These are phyloP conservation scores for Orthosia cruda DNA, from an alignment of 2,888 invertebrate genomes.

Conservation along the genomic window DNA sequence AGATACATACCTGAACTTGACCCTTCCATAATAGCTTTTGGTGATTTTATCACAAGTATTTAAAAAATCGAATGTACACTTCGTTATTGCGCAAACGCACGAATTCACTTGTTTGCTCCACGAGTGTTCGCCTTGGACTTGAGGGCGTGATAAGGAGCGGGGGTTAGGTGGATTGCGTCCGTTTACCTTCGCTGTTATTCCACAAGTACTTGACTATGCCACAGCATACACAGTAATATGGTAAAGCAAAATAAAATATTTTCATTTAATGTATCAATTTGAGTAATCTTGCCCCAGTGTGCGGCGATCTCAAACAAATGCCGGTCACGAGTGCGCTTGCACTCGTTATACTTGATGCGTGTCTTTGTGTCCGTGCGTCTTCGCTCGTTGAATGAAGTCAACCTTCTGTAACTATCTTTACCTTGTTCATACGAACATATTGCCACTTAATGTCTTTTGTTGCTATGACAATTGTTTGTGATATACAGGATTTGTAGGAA, in stretches of 20 bases:
- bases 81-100: too few species aligned
- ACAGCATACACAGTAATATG: not conserved
- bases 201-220: not conserved
- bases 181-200: not conserved
- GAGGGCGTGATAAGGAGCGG: not conserved
- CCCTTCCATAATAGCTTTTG: too few species aligned
- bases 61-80: too few species aligned
- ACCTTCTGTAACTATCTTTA: not conserved
- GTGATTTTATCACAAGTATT: too few species aligned
- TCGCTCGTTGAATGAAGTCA: not conserved
- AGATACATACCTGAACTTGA: too few species aligned
- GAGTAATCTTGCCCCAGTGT: not conserved
- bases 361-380: not conserved
- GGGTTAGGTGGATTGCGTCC: not conserved
- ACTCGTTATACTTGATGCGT: not conserved
- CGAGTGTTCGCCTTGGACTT: too few species aligned
- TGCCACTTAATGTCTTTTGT: constrained; percentile 46
- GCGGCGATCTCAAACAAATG: not conserved
- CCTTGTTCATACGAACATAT: constrained; percentile 9
- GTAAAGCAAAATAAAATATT: not conserved
- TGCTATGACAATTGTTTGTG: constrained; percentile 31
- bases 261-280: not conserved
- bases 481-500: constrained; percentile 39
- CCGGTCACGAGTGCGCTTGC: not conserved
- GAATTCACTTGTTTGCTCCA: too few species aligned